Evolutionary conservation across 2,113 vertebrate species (phyloP), one percentile per base, ranked within the genome.

Genomic region (Erpornis zantholeuca): DNA sequence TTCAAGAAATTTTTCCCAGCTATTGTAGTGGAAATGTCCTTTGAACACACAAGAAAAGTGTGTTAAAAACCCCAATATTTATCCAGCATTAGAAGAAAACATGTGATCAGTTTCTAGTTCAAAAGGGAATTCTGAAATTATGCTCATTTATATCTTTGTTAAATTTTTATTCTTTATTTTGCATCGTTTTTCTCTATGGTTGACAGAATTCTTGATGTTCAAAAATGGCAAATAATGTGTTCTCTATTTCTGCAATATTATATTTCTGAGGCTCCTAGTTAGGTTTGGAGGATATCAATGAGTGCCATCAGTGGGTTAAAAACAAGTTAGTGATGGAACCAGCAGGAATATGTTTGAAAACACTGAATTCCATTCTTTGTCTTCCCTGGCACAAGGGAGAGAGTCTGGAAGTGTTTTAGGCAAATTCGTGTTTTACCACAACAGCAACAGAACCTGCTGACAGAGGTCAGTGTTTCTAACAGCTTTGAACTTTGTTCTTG

Each of bases 401-500:
- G 40, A 0, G 1, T 49, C 68, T 86, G 45, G 36, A 91, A 81
- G 40, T 20, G 19, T 89, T 91, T 86, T 86, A 73, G 40, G 81
- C 40, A 81, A 81, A 93, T 84, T 81, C 22, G 1, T 36, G 15
- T 78, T 89, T 86, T 84, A 28, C 44, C 53, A 4, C 40, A 84
- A n/a, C 57, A 69, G 19, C 35, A 57, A 70, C 40, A 92, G 68
- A 86, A 89, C 63, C 80, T 92, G 53, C 59, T 91, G 83, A 86
- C 33, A 80, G 33, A 71, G 63, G 56, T 82, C 57, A 83, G 27
- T 52, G 33, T 77, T 91, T 83, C 49, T 54, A 91, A 91, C 40
- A 86, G 84, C 68, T 91, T 47, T 91, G 72, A 92, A 86, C 80
- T 88, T 57, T 88, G 76, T 56, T 76, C 84, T 80, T 47, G 7